Evolutionary conservation across 2,888 invertebrate genomes (phyloP).

Genomic region (Drosophila heteroneura): DNA sequence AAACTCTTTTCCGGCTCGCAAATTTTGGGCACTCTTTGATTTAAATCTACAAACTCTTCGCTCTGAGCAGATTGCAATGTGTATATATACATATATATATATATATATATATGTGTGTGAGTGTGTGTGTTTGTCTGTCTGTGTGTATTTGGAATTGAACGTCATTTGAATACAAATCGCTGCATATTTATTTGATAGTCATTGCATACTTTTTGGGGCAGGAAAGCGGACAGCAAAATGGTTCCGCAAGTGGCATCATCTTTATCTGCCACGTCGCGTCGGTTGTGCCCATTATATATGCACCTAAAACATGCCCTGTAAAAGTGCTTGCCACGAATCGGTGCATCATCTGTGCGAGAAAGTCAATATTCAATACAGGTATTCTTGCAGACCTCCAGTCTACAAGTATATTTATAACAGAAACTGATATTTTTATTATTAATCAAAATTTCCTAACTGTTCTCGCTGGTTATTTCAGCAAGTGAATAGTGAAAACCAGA

Average conservation of each 20-base stretch:
- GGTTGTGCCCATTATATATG: constrained; percentile 1
- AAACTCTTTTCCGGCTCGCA: constrained; percentile 1
- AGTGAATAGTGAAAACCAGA: not conserved
- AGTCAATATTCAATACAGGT: not conserved
- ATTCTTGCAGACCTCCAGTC: not conserved
- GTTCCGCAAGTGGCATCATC: constrained; percentile 45
- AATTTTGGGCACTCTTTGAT: not conserved
- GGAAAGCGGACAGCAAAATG: constrained; percentile 16
- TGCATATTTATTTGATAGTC: constrained; percentile 51
- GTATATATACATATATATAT: not conserved
- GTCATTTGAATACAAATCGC: constrained; percentile 70
- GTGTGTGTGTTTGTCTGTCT: not conserved
- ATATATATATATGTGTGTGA: not conserved
- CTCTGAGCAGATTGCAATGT: constrained; percentile 25
- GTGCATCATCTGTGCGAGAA: not conserved
- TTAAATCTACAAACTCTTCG: not conserved
- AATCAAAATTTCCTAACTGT: not conserved
- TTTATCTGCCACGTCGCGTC: constrained; percentile 18
- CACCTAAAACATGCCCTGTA: not conserved
- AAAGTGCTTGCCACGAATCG: not conserved
- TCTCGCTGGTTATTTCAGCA: not conserved
- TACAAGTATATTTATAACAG: no score
- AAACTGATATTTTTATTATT: not conserved
- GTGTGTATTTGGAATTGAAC: constrained; percentile 29
- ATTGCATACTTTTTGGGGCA: constrained; percentile 44